These are phyloP conservation scores for Bombus terrestris DNA, from an alignment of 1,140 invertebrate species.

Conservation along the genomic window DNA sequence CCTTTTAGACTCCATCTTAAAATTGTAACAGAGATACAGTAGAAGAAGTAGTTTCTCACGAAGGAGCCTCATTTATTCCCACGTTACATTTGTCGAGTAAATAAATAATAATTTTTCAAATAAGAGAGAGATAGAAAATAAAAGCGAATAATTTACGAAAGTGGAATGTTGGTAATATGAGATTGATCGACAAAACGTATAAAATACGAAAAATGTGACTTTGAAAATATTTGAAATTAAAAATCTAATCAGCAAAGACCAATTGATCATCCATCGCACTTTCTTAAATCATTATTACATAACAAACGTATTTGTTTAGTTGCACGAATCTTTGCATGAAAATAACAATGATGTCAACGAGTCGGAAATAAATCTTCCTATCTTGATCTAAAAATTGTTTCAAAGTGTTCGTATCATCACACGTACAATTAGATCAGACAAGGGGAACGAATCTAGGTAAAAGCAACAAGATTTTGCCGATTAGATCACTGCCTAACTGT, in stretches of 20 bases:
- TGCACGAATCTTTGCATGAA: constrained; percentile 15
- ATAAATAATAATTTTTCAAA: no score
- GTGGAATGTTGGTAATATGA: neutral
- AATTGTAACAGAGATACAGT: neutral
- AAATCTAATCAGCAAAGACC: neutral
- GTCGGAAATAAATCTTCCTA: constrained; percentile 9
- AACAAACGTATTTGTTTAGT: neutral
- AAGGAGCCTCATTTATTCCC: neutral
- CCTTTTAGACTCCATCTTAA: neutral
- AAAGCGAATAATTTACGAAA: neutral
- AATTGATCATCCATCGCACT: no score
- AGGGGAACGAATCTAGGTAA: neutral
- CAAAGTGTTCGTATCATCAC: neutral
- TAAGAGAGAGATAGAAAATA: neutral
- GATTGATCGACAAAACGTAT: no score
- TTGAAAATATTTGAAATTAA: neutral
- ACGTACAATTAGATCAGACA: no score
- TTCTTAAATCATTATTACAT: neutral
- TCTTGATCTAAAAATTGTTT: no score
- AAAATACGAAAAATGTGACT: neutral
- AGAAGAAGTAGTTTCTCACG: neutral
- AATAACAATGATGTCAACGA: constrained; percentile 38
- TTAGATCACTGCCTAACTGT: neutral
- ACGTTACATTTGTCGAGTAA: neutral
- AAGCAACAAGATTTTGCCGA: neutral